Evolutionary conservation across 2,888 invertebrate species (phyloP), one percentile per base, ranked within the genome.

Genomic region (Cataglyphis albicans): DNA sequence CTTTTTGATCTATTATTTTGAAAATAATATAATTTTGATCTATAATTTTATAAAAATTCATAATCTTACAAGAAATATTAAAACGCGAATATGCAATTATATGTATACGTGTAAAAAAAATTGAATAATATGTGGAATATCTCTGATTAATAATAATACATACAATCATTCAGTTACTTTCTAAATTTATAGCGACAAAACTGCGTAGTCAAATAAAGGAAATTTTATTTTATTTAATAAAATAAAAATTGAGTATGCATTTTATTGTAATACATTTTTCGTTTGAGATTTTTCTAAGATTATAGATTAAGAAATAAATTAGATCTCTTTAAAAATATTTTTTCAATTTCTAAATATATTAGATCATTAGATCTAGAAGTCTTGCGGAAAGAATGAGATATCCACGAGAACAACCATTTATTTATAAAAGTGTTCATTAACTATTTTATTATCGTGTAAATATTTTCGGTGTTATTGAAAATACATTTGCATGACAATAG

Each of bases 381-480:
- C 44, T 59, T 59, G n/a, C n/a, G 32, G 21, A 21, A 44, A 73
- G 3, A 59, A 32, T 70, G 12, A 59, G 48, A 35, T 57, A 44
- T 6, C 25, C 32, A 32, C 32, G 59, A 78, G 44, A 44, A 15
- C 32, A 59, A 73, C 25, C 57, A 44, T 18, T 12, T 25, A 70
- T 70, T 78, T 44, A 32, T 1, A 3, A 44, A 25, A 55, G 18
- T 18, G 15, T 15, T 41, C 55, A 41, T 55, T 25, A 38, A 12
- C 35, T 12, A 75, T 9, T 25, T 68, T 38, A 52, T 52, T 15
- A 21, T 12, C 32, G 12, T 48, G 25, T 25, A 15, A 59, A 65
- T 55, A 57, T 67, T 82, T 82, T 29, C 21, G 21, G 55, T 35
- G 44, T 61, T 59, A 61, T 73, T 29, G 32, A 80, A 68, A 68